Evolutionary conservation across 2,113 vertebrate species (phyloP).

Genomic region (Andinoacara biseriatus): DNA sequence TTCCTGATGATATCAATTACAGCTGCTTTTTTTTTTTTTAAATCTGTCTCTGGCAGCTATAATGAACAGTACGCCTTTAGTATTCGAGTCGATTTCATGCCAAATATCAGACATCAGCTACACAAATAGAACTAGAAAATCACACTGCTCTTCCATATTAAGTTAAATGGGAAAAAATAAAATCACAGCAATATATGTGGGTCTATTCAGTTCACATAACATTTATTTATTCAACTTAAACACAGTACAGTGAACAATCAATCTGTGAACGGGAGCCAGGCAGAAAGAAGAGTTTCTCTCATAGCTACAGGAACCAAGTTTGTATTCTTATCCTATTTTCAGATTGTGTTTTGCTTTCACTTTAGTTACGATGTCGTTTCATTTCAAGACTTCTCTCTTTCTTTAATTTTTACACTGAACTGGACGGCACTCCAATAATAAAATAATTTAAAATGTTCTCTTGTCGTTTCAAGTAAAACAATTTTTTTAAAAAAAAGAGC

Average conservation of each 20-base stretch:
- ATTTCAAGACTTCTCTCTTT: neutral
- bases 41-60: neutral
- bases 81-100: neutral
- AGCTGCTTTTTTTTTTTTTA: neutral
- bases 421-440: no score
- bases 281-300: neutral
- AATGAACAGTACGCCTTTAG: neutral
- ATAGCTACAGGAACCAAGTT: accelerated
- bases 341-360: neutral
- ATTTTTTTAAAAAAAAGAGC: no score
- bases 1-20: neutral
- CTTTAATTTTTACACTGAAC: neutral
- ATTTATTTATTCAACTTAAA: accelerated
- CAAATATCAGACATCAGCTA: neutral
- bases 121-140: neutral
- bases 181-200: neutral
- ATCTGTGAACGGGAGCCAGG: neutral
- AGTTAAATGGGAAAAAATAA: no score
- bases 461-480: no score
- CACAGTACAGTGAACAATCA: accelerated
- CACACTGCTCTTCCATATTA: neutral
- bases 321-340: neutral
- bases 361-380: neutral
- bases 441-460: no score
- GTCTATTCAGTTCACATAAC: neutral